Conservation (phyloP, 2,888 invertebrate species). For the Clusia tigrina region DNA sequence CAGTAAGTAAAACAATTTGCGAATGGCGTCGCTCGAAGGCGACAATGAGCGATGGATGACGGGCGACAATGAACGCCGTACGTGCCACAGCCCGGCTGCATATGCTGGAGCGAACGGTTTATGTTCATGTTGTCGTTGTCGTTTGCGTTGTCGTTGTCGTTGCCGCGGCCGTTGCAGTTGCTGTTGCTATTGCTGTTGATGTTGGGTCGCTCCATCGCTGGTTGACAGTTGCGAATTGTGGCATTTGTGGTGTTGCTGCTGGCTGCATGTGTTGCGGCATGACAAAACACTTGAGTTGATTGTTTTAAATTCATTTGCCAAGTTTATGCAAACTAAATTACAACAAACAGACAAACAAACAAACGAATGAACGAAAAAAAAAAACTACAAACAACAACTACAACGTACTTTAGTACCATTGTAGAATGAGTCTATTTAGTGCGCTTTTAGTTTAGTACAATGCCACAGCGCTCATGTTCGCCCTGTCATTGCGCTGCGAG, state of each 20-base stretch:
- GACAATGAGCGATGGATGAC: conserved; percentile 22
- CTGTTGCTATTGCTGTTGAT: not conserved
- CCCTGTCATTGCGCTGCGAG: conserved; percentile 4
- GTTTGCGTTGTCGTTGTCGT: not conserved
- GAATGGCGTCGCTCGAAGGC: conserved; percentile 39
- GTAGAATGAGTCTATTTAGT: too few species aligned
- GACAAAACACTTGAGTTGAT: conserved; percentile 53
- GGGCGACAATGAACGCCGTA: too few species aligned
- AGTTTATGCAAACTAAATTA: conserved; percentile 49
- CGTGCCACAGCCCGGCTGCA: too few species aligned
- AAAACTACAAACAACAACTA: conserved; percentile 10
- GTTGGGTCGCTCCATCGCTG: not conserved
- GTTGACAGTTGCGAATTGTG: conserved; percentile 1
- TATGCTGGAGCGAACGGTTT: too few species aligned
- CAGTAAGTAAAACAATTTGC: conserved; percentile 30
- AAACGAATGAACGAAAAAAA: conserved; percentile 29
- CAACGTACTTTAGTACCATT: too few species aligned
- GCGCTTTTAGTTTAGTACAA: too few species aligned
- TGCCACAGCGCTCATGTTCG: conserved; percentile 14
- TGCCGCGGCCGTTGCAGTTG: not conserved
- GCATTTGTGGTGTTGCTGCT: conserved; percentile 8
- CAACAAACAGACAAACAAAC: conserved; percentile 6
- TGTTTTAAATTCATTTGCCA: conserved; percentile 61
- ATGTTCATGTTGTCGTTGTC: not conserved
- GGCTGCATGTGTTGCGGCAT: conserved; percentile 8